A percentile compares a stretch with the other conserved stretches of the same genome.
phyloP scores from a whole-genome alignment of 2,113 vertebrate species.

The Sander vitreus region DNA sequence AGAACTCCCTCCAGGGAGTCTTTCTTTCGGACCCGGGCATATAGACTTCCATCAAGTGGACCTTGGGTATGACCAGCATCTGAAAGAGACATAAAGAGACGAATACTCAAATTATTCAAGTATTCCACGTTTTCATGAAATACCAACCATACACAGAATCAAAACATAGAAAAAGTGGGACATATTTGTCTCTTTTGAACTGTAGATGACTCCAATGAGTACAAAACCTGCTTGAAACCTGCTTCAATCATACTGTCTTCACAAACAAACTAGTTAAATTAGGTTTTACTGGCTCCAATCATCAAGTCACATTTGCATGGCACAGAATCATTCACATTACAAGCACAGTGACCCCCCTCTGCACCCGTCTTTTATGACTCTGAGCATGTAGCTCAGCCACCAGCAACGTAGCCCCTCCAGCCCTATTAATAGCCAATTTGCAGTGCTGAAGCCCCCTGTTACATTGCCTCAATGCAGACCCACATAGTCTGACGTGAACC shows the following conservation, averaged over 20 bases:
- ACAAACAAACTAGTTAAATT: neutral
- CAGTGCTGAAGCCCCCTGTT: constrained; percentile 53
- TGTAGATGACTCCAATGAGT: neutral
- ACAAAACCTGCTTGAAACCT: neutral
- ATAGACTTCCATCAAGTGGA: constrained; percentile 95
- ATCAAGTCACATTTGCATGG: neutral
- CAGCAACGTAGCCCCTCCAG: constrained; percentile 53
- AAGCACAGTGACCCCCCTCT: constrained; percentile 47
- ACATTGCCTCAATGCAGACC: constrained; percentile 68
- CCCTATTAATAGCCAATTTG: constrained; percentile 73
- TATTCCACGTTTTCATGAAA: neutral
- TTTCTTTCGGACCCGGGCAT: constrained; percentile 95
- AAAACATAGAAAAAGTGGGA: neutral
- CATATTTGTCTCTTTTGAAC: neutral
- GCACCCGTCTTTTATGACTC: constrained; percentile 44
- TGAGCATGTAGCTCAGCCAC: constrained; percentile 32
- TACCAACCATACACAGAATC: neutral
- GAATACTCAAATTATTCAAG: neutral
- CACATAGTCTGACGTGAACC: constrained; percentile 53
- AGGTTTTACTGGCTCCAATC: neutral
- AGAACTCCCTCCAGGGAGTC: constrained; percentile 89
- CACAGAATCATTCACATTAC: constrained; percentile 8
- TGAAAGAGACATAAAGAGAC: constrained; percentile 76
- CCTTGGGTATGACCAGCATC: constrained; percentile 95
- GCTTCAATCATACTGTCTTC: constrained; percentile 5